These are phyloP conservation scores for Protophormia terraenovae DNA, from an alignment of 2,888 invertebrate genomes.

Conservation along the genomic window DNA sequence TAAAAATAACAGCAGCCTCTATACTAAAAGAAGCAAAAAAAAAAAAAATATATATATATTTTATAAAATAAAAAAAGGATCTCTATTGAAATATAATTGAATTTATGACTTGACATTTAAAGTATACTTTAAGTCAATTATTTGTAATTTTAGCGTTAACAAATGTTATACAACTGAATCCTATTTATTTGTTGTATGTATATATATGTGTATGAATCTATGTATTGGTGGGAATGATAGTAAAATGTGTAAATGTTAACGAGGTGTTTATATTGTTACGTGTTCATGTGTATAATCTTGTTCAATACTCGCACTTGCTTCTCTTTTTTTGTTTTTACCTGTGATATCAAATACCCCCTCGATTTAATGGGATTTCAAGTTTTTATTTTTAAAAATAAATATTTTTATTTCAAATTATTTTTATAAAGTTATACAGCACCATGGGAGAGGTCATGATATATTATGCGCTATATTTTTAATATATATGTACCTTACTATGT, in stretches of 20 bases:
- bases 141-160: conserved; percentile 61
- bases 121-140: conserved; percentile 79
- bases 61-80: conserved; percentile 53
- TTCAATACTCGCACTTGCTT: neutral
- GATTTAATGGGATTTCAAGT: conserved; percentile 34
- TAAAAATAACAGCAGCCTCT: neutral
- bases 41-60: neutral
- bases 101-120: conserved; percentile 79
- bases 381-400: conserved; percentile 12
- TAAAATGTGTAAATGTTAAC: conserved; percentile 24
- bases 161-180: conserved; percentile 28
- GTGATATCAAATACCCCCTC: neutral
- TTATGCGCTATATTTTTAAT: too few relatives aligned
- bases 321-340: neutral
- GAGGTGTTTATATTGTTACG: conserved; percentile 51
- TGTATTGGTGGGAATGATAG: neutral
- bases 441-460: neutral
- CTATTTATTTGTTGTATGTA: conserved; percentile 1
- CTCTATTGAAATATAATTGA: conserved; percentile 76
- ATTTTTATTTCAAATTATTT: neutral
- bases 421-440: neutral
- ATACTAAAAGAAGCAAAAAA: neutral
- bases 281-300: conserved; percentile 32
- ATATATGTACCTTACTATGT: too few relatives aligned
- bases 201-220: neutral